A percentile compares a stretch with the other conserved stretches of the same genome.
Evolutionary conservation across 2,113 vertebrate genomes (phyloP).

Genomic region (Physeter macrocephalus): DNA sequence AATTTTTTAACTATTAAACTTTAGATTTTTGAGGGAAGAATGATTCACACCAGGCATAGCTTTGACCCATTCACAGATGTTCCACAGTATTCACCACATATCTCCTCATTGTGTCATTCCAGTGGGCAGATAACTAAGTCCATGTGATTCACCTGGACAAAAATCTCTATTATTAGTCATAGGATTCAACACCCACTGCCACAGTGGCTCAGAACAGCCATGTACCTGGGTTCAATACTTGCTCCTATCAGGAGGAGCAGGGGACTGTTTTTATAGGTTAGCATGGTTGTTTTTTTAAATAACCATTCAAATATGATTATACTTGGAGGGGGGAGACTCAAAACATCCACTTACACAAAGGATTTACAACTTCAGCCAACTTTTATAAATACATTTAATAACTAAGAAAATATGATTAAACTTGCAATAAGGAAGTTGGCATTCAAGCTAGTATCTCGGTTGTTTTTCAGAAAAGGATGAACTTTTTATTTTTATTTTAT

Average conservation of each 20-base stretch:
- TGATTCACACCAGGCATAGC: conserved; percentile 38
- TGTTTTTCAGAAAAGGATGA: conserved; percentile 25
- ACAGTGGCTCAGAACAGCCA: neutral
- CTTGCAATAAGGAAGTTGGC: neutral
- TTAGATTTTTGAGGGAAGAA: conserved; percentile 62
- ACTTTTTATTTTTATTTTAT: neutral
- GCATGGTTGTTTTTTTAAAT: neutral
- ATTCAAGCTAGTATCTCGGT: neutral
- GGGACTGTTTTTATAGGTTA: neutral
- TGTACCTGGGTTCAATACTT: neutral
- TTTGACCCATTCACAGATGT: conserved; percentile 58
- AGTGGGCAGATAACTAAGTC: conserved; percentile 65
- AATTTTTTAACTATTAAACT: conserved; percentile 59
- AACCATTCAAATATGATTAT: conserved; percentile 32
- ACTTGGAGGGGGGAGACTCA: neutral
- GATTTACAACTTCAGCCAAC: neutral
- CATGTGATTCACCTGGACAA: conserved; percentile 49
- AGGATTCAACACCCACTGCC: conserved; percentile 1
- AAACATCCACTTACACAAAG: neutral
- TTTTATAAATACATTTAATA: conserved; percentile 5
- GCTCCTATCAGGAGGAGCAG: neutral
- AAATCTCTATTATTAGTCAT: conserved; percentile 51
- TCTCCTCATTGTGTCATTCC: conserved; percentile 43
- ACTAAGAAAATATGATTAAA: neutral
- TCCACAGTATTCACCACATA: conserved; percentile 50